A percentile compares a stretch with the other conserved stretches of the same genome.
These are phyloP conservation scores for Nesospiza acunhae DNA, from an alignment of 2,113 vertebrate species.

Conservation along the genomic window DNA sequence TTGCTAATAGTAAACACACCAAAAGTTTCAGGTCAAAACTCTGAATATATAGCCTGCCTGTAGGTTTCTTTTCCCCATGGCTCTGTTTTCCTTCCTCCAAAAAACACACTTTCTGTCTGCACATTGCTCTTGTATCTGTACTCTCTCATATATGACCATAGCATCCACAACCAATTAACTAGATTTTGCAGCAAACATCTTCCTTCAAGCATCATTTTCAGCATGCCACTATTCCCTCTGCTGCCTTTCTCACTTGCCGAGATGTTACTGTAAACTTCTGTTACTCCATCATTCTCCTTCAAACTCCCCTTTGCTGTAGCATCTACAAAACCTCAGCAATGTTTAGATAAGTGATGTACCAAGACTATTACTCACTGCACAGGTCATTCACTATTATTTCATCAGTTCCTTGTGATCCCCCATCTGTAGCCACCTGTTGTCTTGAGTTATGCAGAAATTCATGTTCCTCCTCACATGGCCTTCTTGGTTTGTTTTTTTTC, in stretches of 20 bases:
- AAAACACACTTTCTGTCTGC: neutral
- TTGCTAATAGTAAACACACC: neutral
- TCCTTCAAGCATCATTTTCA: neutral
- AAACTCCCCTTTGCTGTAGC: neutral
- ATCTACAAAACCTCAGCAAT: neutral
- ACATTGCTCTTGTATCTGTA: neutral
- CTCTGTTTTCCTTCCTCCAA: neutral
- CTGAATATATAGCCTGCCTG: accelerated
- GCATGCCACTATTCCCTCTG: neutral
- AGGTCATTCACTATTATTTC: constrained; percentile 36
- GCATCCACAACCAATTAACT: neutral
- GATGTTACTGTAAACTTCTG: neutral
- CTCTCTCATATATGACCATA: neutral
- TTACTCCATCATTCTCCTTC: neutral
- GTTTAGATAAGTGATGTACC: neutral
- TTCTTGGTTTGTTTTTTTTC: neutral
- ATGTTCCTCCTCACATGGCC: neutral
- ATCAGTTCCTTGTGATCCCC: neutral
- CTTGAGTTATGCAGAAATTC: neutral
- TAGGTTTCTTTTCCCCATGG: neutral
- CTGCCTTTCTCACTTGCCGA: neutral
- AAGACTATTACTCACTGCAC: neutral
- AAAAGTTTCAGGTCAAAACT: neutral
- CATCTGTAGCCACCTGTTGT: constrained; percentile 42
- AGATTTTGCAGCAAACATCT: neutral